Evolutionary conservation across 2,113 vertebrate genomes (phyloP).

Genomic region (Ramphastos sulfuratus): DNA sequence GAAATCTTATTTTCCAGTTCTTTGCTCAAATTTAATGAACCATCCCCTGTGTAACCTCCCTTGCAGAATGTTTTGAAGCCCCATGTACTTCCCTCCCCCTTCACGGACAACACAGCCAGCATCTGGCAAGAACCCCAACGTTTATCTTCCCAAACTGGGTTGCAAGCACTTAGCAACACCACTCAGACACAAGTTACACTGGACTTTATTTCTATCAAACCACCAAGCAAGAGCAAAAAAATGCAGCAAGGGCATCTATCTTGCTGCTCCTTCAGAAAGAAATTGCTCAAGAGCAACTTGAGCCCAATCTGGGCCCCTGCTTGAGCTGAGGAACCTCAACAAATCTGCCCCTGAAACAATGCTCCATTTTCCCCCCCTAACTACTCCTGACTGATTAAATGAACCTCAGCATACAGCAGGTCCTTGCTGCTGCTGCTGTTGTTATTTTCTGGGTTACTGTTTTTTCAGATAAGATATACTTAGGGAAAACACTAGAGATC

Average conservation of each 20-base stretch:
- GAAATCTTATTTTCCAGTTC: conserved; percentile 83
- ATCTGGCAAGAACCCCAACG: conserved; percentile 32
- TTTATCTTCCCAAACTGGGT: conserved; percentile 22
- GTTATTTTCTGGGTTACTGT: conserved; percentile 63
- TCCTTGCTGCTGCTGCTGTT: conserved; percentile 54
- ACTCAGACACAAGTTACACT: neutral
- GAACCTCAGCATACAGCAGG: conserved; percentile 40
- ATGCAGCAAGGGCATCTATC: neutral
- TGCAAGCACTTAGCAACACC: neutral
- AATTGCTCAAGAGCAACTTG: neutral
- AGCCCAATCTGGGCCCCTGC: neutral
- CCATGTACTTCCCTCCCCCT: conserved; percentile 31
- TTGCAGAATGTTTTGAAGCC: conserved; percentile 72
- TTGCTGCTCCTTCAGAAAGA: neutral
- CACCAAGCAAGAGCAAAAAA: neutral
- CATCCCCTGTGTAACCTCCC: conserved; percentile 73
- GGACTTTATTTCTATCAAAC: neutral
- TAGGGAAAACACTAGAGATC: conserved; percentile 75
- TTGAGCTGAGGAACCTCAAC: neutral
- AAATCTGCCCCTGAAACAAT: conserved; percentile 14
- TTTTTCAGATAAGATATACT: conserved; percentile 70
- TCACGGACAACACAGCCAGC: conserved; percentile 16
- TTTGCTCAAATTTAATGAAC: conserved; percentile 81
- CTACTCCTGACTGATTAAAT: conserved; percentile 62
- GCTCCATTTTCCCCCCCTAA: conserved; percentile 38